A percentile compares a stretch with the other conserved stretches of the same genome.
phyloP scores from a whole-genome alignment of 2,888 invertebrate species.

The Microplitis manilae region DNA sequence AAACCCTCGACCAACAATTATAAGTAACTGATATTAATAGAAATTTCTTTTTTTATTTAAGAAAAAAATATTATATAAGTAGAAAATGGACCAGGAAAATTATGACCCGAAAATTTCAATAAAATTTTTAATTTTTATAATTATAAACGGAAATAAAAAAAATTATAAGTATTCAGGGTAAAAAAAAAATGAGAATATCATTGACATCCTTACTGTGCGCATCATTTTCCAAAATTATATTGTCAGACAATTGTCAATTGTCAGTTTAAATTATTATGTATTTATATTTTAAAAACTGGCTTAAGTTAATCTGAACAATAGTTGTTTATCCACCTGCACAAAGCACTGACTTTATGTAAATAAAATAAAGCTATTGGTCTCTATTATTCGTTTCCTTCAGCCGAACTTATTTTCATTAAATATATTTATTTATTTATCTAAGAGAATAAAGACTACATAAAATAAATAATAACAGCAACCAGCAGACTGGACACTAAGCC shows the following conservation, averaged over 20 bases:
- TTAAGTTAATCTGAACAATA: conserved; percentile 20
- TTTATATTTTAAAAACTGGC: conserved; percentile 4
- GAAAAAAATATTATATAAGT: too few species aligned
- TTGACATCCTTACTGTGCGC: too few species aligned
- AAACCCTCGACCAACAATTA: conserved; percentile 60
- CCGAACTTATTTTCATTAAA: neutral
- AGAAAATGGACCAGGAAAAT: too few species aligned
- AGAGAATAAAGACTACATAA: neutral
- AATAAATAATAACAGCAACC: neutral
- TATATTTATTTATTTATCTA: neutral
- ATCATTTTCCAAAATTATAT: too few species aligned
- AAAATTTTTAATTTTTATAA: too few species aligned
- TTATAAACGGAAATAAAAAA: too few species aligned
- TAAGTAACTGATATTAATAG: conserved; percentile 70
- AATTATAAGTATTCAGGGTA: too few species aligned
- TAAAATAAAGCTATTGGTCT: neutral
- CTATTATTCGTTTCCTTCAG: neutral
- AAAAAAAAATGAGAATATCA: too few species aligned
- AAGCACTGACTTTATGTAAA: conserved; percentile 21
- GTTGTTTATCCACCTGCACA: conserved; percentile 22
- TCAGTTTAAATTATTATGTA: neutral
- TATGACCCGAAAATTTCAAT: too few species aligned
- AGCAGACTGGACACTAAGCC: conserved; percentile 1
- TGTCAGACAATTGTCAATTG: too few species aligned
- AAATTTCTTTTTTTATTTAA: conserved; percentile 4